Evolutionary conservation across 2,797 vertebrate genomes (phyloP), one percentile per base, ranked within the genome.

Genomic region (Neoniphon sammara): DNA sequence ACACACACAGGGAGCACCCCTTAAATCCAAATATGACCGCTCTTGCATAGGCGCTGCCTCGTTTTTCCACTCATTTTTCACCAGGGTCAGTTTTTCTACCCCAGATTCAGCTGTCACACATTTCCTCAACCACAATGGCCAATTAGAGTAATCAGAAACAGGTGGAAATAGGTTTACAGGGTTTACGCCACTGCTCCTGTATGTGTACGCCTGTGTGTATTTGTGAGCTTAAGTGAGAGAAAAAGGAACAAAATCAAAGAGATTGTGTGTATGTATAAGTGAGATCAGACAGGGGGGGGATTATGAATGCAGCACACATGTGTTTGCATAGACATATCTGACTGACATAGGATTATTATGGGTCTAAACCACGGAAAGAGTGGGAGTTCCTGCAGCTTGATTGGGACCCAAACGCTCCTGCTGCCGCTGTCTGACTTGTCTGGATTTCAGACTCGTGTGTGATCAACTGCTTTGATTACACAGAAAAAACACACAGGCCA

Each of bases 81-180:
- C 82, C 71, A 6, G 80, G 86, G 83, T 92, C 86, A 77, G 80
- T 86, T 91, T 90, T 84, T 84, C 80, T 82, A 67, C 76, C 78
- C 76, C 58, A 69, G 75, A 88, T 87, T 91, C 77, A 87, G 86
- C 87, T 85, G 88, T 89, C 90, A 83, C 74, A 88, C 83, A 77
- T 92, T 93, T 92, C 89, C 88, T 86, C 86, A 57, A 70, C 63
- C 85, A 85, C 86, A 65, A 73, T 39, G 70, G 69, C 83, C 85
- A 91, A 88, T 93, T 91, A 84, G 58, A 84, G 58, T 91, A 93
- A 94, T 91, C 84, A 88, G 84, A 94, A 93, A 78, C 92, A 94
- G 85, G 85, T 90, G 89, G 69, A 76, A 50, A 56, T 49, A 54
- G 78, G 71, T 59, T 67, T 31, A 56, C 72, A 36, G 34, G 34